Evolutionary conservation across 64 coral and sea anemone species (phyloP).

Genomic region (Stichodactyla mertensii): DNA sequence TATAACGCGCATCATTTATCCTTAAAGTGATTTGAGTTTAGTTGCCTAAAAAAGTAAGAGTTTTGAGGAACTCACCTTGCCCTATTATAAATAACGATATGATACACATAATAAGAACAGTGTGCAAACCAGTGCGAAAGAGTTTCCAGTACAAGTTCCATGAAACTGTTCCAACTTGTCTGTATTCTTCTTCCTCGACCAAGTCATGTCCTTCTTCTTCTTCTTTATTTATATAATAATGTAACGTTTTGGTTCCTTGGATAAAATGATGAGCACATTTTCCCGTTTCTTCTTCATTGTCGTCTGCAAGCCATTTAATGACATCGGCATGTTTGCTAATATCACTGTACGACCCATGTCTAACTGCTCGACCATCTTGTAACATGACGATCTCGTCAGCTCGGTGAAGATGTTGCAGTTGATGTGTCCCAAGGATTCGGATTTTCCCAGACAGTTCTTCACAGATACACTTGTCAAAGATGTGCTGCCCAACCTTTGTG

Average conservation of each 20-base stretch:
- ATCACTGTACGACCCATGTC: neutral
- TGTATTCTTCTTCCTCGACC: neutral
- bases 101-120: neutral
- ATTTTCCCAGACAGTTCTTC: neutral
- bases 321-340: neutral
- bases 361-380: neutral
- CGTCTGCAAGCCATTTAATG: neutral
- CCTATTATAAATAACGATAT: too few species aligned
- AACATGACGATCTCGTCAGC: neutral
- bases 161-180: too few species aligned
- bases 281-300: neutral
- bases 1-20: too few species aligned
- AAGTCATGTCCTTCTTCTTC: neutral
- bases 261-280: neutral
- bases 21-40: too few species aligned
- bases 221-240: neutral
- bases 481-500: too few species aligned
- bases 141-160: slow-evolving; percentile 33
- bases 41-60: too few species aligned
- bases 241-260: neutral
- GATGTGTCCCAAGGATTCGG: slow-evolving; percentile 32
- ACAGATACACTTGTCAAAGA: slow-evolving; percentile 29
- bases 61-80: too few species aligned
- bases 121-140: neutral
- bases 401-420: slow-evolving; percentile 11